Conservation (phyloP, 2,888 invertebrate species). For the Phania funesta region DNA sequence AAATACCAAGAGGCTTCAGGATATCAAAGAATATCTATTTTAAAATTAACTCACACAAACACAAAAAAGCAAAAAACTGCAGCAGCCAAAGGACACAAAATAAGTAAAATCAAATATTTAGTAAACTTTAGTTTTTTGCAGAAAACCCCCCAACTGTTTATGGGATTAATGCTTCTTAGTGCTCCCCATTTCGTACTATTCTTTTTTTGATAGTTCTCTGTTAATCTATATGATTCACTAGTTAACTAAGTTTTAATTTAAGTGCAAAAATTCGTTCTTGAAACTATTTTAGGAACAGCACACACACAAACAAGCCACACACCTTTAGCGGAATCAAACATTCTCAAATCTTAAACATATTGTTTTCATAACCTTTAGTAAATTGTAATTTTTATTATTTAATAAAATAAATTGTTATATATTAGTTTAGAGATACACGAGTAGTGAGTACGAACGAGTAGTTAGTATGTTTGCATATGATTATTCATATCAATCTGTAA, state of each 20-base stretch:
- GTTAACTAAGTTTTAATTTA: slow-evolving; percentile 30
- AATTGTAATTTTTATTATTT: slow-evolving; percentile 31
- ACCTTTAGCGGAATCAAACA: neutral
- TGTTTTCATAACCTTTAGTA: neutral
- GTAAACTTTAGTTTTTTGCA: neutral
- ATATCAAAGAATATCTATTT: slow-evolving; percentile 18
- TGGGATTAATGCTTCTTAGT: neutral
- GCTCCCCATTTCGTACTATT: neutral
- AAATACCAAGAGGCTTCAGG: slow-evolving; percentile 34
- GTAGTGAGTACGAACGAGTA: no score
- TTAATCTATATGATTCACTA: slow-evolving; percentile 15
- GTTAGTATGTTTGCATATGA: no score
- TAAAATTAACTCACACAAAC: neutral
- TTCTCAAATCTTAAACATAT: slow-evolving; percentile 9
- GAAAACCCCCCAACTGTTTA: neutral
- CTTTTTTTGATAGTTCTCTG: neutral
- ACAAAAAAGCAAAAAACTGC: neutral
- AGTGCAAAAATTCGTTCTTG: slow-evolving; percentile 12
- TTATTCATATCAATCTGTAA: neutral
- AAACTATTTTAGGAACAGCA: neutral
- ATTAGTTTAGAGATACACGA: neutral
- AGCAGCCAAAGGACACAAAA: slow-evolving; percentile 1
- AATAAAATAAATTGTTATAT: neutral
- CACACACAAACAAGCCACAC: neutral
- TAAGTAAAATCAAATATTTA: neutral